Evolutionary conservation across 2,888 invertebrate genomes (phyloP).

Genomic region (Xestia c-nigrum): DNA sequence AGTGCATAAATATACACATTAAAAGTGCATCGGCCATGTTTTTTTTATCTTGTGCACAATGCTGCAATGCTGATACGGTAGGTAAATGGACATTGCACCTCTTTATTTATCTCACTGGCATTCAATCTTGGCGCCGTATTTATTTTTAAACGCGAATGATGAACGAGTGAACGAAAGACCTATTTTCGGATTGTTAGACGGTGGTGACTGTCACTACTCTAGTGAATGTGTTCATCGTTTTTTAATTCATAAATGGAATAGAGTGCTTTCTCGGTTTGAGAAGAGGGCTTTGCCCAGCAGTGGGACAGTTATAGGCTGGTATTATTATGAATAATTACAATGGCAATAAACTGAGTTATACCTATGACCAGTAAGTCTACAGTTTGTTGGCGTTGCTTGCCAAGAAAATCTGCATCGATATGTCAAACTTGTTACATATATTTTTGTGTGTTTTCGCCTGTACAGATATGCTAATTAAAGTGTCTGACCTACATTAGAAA

Average conservation of each 20-base stretch:
- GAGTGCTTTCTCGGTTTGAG: too few relatives aligned
- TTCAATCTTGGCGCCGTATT: constrained; percentile 52
- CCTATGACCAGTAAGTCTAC: too few relatives aligned
- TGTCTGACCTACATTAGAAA: background rate
- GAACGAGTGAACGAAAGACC: constrained; percentile 59
- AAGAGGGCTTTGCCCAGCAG: too few relatives aligned
- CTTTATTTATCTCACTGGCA: constrained; percentile 73
- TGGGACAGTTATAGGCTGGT: too few relatives aligned
- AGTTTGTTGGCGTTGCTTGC: too few relatives aligned
- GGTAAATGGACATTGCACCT: constrained; percentile 77
- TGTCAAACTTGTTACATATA: too few relatives aligned
- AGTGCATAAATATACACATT: constrained; percentile 35
- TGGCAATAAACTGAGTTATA: too few relatives aligned
- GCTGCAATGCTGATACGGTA: constrained; percentile 44
- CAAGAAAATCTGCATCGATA: too few relatives aligned
- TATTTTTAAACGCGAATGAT: constrained; percentile 63
- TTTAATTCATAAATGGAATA: background rate
- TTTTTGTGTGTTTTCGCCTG: too few relatives aligned
- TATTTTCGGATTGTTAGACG: constrained; percentile 42
- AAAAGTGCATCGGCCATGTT: constrained; percentile 24
- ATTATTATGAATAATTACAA: too few relatives aligned
- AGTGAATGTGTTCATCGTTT: background rate
- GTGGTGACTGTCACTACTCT: background rate
- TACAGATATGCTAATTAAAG: too few relatives aligned
- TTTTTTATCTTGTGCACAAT: constrained; percentile 48